Percentiles rank a stretch among this genome's conserved stretches.
These are phyloP conservation scores for Peromyscus nudipes DNA, from an alignment of 2,797 vertebrate species.

Conservation along the genomic window DNA sequence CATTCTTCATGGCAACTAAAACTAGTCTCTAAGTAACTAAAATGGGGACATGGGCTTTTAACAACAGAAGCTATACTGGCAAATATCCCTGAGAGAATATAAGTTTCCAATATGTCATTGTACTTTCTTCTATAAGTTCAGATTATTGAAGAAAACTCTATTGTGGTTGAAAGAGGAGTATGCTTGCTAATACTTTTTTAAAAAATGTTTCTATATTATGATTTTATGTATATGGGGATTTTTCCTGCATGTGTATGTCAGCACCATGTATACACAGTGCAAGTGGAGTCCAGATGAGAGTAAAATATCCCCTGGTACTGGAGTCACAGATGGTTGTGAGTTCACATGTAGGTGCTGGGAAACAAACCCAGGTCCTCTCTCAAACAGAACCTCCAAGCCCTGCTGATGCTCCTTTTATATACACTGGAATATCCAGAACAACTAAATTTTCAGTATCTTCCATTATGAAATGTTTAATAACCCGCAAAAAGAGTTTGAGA, in stretches of 20 bases:
- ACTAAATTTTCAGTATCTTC: not conserved
- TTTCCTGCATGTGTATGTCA: not conserved
- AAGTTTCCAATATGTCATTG: not conserved
- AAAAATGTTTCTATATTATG: not conserved
- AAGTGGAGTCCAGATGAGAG: not conserved
- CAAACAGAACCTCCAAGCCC: not conserved
- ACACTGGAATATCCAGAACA: not conserved
- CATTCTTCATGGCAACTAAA: not conserved
- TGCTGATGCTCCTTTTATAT: not conserved
- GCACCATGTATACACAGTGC: not conserved
- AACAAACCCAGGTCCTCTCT: not conserved
- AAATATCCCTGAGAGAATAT: not conserved
- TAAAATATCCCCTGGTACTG: not conserved
- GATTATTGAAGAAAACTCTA: not conserved
- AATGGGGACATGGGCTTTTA: not conserved
- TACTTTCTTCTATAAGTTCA: not conserved
- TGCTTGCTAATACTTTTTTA: not conserved
- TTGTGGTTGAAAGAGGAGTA: not conserved
- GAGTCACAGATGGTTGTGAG: not conserved
- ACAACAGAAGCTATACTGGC: not conserved
- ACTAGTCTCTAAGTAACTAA: not conserved
- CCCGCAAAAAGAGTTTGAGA: not conserved
- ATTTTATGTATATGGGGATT: not conserved
- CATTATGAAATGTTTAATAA: constrained; percentile 3
- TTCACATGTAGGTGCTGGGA: not conserved